Base-by-base conservation (phyloP, 2,113 vertebrate genomes). In the Synodontis membranacea region DNA sequence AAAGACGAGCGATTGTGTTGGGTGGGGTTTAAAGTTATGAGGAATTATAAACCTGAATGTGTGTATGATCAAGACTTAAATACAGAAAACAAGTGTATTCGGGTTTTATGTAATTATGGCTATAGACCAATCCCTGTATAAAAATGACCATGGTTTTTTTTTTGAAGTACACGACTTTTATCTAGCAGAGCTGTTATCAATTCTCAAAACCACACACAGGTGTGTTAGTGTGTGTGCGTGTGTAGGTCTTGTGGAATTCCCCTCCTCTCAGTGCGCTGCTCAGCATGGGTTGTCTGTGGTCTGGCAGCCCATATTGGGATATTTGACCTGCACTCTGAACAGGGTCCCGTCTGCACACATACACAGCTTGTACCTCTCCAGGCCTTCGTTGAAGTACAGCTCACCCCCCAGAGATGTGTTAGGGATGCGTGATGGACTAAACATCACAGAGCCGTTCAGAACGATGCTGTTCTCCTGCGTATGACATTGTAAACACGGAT, bases 281-380 rank as follows among this genome's bases (percentile, higher is more conserved):
- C 95, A 94, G 0, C 98, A 99, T 0, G 98, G 98, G 86, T 97
- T 98, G 88, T 96, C 96, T 21, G 97, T 94, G 0, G 96, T 96
- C 91, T 97, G 96, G 91, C 98, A 99, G 85, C 98, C 98, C 96
- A 98, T 98, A 94, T 98, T 98, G 39, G 92, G 90, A 78, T 95
- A 94, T 1, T 96, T 98, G 82, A 99, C 98, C 91, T 96, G 96
- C 0, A 99, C 96, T 84, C 95, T 96, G 94, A 99, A 99, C 56
- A 99, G 95, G 0, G 96, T 99, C 64, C 98, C 97, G 0, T 99
- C 98, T 0, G 96, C 97, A 85, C 98, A 99, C 96, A 99, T 95
- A 39, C 98, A 99, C 4, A 99, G 96, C 94, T 99, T 99, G 94
- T 98, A 99, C 42, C 98, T 95, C 89, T 97, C 95, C 93, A 95